These are phyloP conservation scores for Pristiophorus japonicus DNA, from an alignment of 2,113 vertebrate genomes.

Conservation along the genomic window DNA sequence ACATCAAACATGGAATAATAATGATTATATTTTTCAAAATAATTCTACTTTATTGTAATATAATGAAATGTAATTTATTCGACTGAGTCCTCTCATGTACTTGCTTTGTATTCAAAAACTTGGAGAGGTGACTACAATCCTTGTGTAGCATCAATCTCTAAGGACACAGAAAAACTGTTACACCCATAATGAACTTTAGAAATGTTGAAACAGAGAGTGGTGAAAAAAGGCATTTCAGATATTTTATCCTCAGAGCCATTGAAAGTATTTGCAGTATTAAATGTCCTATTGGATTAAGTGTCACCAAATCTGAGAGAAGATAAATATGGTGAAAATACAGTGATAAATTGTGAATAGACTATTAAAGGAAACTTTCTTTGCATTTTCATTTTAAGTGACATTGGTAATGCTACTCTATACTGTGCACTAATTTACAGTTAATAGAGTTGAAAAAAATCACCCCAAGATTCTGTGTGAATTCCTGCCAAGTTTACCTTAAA, in stretches of 20 bases:
- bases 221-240: background rate
- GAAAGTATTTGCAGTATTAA: background rate
- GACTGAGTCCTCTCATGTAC: background rate
- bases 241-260: background rate
- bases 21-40: background rate
- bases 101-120: background rate
- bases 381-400: background rate
- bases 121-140: background rate
- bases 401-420: background rate
- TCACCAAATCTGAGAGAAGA: background rate
- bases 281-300: background rate
- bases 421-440: background rate
- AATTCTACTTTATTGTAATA: background rate
- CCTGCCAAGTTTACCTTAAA: background rate
- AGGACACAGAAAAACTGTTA: background rate
- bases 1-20: background rate
- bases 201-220: background rate
- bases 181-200: background rate
- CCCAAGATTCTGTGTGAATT: background rate
- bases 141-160: background rate
- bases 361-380: background rate
- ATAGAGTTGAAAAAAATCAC: too few species aligned
- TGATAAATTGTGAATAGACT: background rate
- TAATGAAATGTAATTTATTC: conserved; percentile 2
- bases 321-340: background rate